Evolutionary conservation across 2,797 vertebrate genomes (phyloP), one percentile per base, ranked within the genome.

Genomic region (Acestrorhynchus altus): DNA sequence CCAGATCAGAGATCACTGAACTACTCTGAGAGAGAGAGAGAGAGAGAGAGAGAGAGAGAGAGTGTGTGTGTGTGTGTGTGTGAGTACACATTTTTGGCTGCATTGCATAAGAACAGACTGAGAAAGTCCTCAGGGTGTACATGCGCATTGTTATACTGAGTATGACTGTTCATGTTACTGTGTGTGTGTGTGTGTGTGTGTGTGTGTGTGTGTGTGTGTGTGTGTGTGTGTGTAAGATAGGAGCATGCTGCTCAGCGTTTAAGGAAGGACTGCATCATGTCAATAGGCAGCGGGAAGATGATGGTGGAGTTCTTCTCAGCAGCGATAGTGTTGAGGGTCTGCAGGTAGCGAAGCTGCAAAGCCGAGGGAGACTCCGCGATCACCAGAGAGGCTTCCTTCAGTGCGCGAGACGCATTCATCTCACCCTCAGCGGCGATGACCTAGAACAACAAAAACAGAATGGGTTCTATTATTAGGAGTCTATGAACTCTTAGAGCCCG

Each of bases 271-370:
- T 95, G 94, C 90, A 98, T 78, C 94, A 99, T 88, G 67, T 99
- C 96, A 22, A 99, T 91, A 39, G 98, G 98, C 90, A 99, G 89
- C 0, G 96, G 97, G 92, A 98, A 98, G 84, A 98, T 87, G 51
- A 98, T 99, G 71, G 97, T 99, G 75, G 97, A 99, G 87, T 99
- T 99, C 85, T 98, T 98, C 88, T 99, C 97, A 0, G 97, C 95
- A 0, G 97, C 96, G 0, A 98, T 98, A 86, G 96, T 99, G 91
- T 92, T 98, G 85, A 97, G 91, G 24, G 97, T 98, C 94, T 99
- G 97, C 46, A 99, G 93, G 86, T 99, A 99, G 13, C 97, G 95
- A 46, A 99, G 96, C 91, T 99, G 98, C 35, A 99, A 94, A 39
- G 94, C 97, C 0, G 96, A 96, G 0, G 97, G 97, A 8, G 97